Evolutionary conservation across 2,113 vertebrate genomes (phyloP).

Genomic region (Psittacara wagleri): DNA sequence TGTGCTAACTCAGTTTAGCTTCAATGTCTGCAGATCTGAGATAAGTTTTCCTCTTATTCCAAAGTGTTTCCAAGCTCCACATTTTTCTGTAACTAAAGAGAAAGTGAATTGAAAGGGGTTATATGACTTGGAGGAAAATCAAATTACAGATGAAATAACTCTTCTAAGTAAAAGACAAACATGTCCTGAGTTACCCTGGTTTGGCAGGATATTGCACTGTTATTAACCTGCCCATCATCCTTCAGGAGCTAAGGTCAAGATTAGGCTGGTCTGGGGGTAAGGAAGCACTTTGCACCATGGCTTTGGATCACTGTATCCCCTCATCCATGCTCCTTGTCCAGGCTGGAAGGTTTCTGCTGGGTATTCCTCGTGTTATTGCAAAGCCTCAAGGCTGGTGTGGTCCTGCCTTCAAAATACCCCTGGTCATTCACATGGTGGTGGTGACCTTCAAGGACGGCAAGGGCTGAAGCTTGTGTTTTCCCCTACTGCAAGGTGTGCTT

Average conservation of each 20-base stretch:
- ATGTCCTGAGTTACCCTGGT: not conserved
- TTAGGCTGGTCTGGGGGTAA: not conserved
- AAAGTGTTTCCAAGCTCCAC: not conserved
- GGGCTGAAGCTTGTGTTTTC: not conserved
- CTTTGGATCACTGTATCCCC: not conserved
- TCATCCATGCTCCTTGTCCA: not conserved
- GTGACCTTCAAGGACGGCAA: too few relatives aligned
- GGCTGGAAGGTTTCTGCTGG: rapidly evolving
- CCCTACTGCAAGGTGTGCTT: not conserved
- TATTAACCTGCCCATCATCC: not conserved
- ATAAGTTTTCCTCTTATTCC: not conserved
- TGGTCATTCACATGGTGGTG: rapidly evolving
- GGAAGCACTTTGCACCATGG: not conserved
- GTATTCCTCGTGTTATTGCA: not conserved
- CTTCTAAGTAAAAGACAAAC: not conserved
- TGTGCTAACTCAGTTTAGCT: not conserved
- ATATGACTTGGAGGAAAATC: not conserved
- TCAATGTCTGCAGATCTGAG: not conserved
- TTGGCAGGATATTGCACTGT: not conserved
- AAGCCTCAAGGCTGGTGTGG: not conserved
- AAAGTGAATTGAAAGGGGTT: not conserved
- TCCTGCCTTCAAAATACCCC: not conserved
- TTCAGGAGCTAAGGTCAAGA: not conserved
- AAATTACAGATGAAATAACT: not conserved
- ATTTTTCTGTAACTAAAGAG: not conserved